Conservation (phyloP, 2,113 vertebrate species). For the Picathartes gymnocephalus region DNA sequence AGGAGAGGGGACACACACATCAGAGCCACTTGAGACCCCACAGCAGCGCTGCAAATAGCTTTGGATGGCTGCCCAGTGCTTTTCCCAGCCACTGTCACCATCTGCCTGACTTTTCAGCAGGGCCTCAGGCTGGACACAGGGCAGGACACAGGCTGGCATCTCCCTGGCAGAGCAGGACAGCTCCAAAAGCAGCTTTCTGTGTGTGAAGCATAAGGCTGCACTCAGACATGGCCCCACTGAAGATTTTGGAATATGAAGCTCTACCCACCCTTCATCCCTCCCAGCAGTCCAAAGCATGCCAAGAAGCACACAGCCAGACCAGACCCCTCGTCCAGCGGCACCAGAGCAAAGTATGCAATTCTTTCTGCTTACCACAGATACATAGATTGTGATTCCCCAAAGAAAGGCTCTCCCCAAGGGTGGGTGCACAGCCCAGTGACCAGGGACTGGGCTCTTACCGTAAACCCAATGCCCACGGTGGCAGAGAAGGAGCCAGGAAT, state of each 20-base stretch:
- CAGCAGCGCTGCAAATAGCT: background rate
- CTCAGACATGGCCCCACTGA: rapidly evolving
- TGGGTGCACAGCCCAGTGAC: background rate
- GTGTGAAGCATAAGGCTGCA: background rate
- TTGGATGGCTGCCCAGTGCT: background rate
- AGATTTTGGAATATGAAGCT: background rate
- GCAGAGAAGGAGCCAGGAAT: constrained; percentile 90
- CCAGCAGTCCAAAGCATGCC: background rate
- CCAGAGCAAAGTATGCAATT: background rate
- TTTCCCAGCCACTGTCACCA: background rate
- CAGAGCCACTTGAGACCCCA: rapidly evolving
- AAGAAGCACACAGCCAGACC: background rate
- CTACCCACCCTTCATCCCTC: background rate
- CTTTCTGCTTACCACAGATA: background rate
- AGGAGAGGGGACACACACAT: background rate
- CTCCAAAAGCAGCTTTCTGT: background rate
- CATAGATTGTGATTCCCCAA: background rate
- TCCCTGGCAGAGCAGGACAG: background rate
- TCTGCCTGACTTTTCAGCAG: background rate
- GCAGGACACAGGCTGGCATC: background rate
- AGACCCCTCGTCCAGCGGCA: background rate
- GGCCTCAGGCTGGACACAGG: rapidly evolving
- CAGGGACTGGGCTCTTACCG: constrained; percentile 71
- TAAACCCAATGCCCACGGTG: constrained; percentile 91
- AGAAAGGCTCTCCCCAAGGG: background rate